Conservation (phyloP, 2,888 invertebrate species). For the Yponomeuta cagnagella region DNA sequence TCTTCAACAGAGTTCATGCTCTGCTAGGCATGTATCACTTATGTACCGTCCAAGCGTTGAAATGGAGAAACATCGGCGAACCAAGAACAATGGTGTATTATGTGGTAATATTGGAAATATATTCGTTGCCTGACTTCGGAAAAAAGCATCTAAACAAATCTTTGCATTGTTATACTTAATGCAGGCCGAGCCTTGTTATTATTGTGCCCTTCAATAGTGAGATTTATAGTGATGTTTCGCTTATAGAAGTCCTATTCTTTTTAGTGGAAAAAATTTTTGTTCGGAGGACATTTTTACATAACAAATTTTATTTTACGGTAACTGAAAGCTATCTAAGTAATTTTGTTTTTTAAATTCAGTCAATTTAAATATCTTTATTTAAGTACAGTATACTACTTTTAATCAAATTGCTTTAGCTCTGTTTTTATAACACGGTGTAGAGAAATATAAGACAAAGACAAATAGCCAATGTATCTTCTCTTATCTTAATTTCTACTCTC, state of each 20-base stretch:
- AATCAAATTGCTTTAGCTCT: no score
- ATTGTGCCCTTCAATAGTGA: conserved; percentile 13
- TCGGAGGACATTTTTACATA: no score
- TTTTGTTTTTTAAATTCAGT: no score
- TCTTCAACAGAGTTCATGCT: conserved; percentile 53
- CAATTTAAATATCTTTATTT: no score
- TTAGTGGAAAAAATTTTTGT: no score
- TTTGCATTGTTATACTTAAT: conserved; percentile 63
- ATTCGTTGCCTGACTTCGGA: conserved; percentile 67
- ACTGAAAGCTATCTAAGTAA: no score
- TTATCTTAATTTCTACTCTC: no score
- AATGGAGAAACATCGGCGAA: conserved; percentile 68
- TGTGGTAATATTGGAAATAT: conserved; percentile 75
- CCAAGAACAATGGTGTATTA: conserved; percentile 73
- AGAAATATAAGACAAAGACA: no score
- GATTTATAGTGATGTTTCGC: conserved; percentile 7
- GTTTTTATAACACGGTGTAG: no score
- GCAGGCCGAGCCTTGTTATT: conserved; percentile 33
- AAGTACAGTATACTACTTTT: no score
- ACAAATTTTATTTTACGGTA: no score
- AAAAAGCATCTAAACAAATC: conserved; percentile 74
- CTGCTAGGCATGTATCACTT: conserved; percentile 62
- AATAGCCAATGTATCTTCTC: no score
- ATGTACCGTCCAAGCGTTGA: conserved; percentile 59
- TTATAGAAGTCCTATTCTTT: neutral